Percentiles rank a stretch among this genome's conserved stretches.
phyloP scores from a whole-genome alignment of 2,113 vertebrate genomes.

The Willisornis vidua region DNA sequence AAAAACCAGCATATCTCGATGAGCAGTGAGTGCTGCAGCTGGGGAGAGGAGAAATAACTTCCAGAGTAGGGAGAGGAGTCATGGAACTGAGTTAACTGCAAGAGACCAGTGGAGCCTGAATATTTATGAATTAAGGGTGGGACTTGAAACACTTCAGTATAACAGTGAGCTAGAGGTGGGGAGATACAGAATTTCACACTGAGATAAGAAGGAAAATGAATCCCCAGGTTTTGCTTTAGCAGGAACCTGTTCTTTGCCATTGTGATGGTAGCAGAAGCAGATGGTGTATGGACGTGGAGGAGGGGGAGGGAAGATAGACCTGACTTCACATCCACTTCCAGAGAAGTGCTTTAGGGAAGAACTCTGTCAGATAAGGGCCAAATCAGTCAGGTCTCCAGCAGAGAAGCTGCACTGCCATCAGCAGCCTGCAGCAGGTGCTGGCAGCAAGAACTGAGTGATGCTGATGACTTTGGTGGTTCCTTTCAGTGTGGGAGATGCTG shows the following conservation, averaged over 20 bases:
- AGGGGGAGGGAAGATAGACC: neutral
- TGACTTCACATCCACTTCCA: neutral
- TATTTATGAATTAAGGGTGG: neutral
- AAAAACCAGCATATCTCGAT: neutral
- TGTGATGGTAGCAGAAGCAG: neutral
- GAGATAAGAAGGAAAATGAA: neutral
- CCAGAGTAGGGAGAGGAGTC: neutral
- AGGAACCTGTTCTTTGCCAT: neutral
- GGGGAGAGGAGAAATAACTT: neutral
- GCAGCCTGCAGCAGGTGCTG: neutral
- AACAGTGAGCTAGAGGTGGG: neutral
- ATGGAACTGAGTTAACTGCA: neutral
- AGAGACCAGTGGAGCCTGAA: neutral
- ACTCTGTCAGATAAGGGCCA: neutral
- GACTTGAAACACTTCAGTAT: neutral
- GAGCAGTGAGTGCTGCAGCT: neutral
- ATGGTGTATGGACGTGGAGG: neutral
- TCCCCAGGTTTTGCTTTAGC: neutral
- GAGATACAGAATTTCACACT: neutral
- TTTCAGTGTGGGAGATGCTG: slow-evolving; percentile 90
- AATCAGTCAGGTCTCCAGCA: neutral
- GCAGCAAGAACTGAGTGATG: neutral
- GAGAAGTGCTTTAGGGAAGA: neutral
- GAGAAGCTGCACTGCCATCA: neutral
- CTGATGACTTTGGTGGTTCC: neutral